Conservation (phyloP, 2,888 invertebrate species). For the Exocentrus adspersus region DNA sequence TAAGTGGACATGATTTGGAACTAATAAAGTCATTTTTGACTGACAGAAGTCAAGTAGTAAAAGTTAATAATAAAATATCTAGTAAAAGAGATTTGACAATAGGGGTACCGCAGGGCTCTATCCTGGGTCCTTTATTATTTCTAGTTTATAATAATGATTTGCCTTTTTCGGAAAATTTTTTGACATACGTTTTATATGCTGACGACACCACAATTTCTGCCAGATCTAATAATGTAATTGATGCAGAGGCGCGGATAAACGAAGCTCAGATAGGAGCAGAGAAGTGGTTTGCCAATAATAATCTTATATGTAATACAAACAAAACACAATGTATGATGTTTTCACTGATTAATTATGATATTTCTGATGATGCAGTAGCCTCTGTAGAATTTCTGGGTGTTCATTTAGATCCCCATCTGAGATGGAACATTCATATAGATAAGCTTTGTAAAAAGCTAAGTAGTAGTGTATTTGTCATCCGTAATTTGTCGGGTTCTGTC, state of each 20-base stretch:
- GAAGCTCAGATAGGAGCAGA: neutral
- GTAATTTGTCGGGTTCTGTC: neutral
- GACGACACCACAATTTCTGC: constrained; percentile 7
- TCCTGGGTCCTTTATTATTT: neutral
- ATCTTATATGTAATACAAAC: too few species aligned
- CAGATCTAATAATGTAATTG: neutral
- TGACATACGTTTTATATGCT: neutral
- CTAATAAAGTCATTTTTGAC: neutral
- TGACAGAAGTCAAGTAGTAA: neutral
- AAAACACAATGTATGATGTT: too few species aligned
- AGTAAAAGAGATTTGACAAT: neutral
- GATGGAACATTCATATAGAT: neutral
- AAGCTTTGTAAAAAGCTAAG: neutral
- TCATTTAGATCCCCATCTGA: neutral
- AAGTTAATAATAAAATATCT: constrained; percentile 2
- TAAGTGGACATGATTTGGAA: neutral
- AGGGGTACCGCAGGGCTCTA: constrained; percentile 1
- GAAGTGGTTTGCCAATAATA: too few species aligned
- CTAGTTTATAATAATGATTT: neutral
- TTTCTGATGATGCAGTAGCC: too few species aligned
- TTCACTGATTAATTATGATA: too few species aligned
- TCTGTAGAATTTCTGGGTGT: too few species aligned
- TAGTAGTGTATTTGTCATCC: neutral
- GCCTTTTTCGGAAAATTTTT: neutral
- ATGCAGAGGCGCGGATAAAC: neutral